A percentile compares a stretch with the other conserved stretches of the same genome.
Conservation (phyloP, 2,113 vertebrate genomes). For the Bagarius yarrelli region DNA sequence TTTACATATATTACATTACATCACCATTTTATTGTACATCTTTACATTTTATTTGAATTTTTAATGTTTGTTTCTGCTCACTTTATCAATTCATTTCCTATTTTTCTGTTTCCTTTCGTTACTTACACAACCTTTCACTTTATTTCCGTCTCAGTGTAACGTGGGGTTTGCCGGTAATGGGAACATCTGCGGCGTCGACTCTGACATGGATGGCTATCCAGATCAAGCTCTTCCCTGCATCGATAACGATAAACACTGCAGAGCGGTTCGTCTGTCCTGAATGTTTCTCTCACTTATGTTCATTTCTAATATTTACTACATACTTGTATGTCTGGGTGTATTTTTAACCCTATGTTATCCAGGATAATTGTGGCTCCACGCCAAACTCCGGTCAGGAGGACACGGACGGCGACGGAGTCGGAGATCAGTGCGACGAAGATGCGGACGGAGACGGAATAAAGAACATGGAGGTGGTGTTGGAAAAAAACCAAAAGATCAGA, state of each 20-base stretch:
- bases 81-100: background rate
- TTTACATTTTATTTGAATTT: background rate
- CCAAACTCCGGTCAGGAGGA: conserved; percentile 88
- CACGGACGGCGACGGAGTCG: conserved; percentile 76
- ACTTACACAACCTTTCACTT: background rate
- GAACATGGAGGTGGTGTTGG: conserved; percentile 76
- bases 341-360: background rate
- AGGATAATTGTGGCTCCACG: conserved; percentile 83
- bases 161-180: conserved; percentile 86
- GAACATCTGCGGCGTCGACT: conserved; percentile 80
- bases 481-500: background rate
- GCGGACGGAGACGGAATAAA: conserved; percentile 83
- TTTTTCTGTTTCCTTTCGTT: background rate
- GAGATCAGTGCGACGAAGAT: conserved; percentile 83
- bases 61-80: background rate
- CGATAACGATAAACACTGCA: conserved; percentile 82
- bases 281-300: background rate
- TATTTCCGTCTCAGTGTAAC: conserved; percentile 70
- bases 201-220: conserved; percentile 82
- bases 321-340: too few relatives aligned
- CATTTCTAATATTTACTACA: background rate
- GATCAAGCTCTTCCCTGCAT: conserved; percentile 83
- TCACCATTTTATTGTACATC: background rate
- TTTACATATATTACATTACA: background rate
- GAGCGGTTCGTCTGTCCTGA: conserved; percentile 64